phyloP scores from a whole-genome alignment of 2,888 invertebrate species.

The Scaeva pyrastri region DNA sequence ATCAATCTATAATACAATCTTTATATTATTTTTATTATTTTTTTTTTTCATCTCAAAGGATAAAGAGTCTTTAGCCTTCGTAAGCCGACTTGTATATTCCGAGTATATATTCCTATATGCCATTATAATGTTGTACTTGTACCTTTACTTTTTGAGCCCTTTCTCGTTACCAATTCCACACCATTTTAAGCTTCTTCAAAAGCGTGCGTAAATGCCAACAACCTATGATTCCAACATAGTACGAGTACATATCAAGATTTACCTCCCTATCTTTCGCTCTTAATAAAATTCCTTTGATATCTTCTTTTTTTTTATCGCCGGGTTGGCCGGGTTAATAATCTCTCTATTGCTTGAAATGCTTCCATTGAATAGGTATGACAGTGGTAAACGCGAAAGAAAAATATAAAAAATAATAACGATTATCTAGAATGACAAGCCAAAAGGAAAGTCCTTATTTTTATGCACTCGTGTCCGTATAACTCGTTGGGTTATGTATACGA shows the following conservation, averaged over 20 bases:
- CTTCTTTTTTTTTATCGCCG: slow-evolving; percentile 53
- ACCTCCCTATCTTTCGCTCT: slow-evolving; percentile 36
- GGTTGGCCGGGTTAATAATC: slow-evolving; percentile 70
- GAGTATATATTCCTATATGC: no score
- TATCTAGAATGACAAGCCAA: slow-evolving; percentile 68
- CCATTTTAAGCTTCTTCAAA: slow-evolving; percentile 6
- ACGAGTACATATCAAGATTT: not conserved
- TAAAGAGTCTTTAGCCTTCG: not conserved
- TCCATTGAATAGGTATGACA: slow-evolving; percentile 68
- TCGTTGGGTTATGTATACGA: not conserved
- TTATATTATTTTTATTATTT: not conserved
- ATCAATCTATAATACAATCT: slow-evolving; percentile 39
- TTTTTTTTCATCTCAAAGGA: not conserved
- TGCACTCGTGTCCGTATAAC: slow-evolving; percentile 7
- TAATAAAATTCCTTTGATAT: slow-evolving; percentile 69
- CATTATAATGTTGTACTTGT: no score
- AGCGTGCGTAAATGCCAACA: slow-evolving; percentile 66
- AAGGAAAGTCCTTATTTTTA: slow-evolving; percentile 42
- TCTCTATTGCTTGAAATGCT: slow-evolving; percentile 68
- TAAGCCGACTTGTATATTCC: not conserved
- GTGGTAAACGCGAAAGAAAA: slow-evolving; percentile 31
- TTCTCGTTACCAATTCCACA: not conserved
- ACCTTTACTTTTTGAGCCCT: not conserved
- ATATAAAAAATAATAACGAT: slow-evolving; percentile 54
- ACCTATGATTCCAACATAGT: slow-evolving; percentile 25